Evolutionary conservation across 2,888 invertebrate species (phyloP).

Genomic region (Napeogenes inachia): DNA sequence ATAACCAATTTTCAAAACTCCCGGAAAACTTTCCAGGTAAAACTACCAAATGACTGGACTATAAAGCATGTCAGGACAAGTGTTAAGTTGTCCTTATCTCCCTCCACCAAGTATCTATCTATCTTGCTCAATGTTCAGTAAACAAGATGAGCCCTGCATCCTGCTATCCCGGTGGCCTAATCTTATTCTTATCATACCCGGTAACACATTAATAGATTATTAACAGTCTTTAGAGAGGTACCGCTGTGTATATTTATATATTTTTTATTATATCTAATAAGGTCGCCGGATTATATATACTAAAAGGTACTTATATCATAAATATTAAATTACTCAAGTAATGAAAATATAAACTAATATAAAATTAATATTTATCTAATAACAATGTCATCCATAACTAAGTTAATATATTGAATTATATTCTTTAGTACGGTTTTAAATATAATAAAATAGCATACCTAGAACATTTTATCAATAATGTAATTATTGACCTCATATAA

Average conservation of each 20-base stretch:
- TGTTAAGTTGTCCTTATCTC: conserved; percentile 27
- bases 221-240: conserved; percentile 47
- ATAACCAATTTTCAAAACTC: too few species aligned
- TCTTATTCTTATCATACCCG: conserved; percentile 62
- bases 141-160: conserved; percentile 72
- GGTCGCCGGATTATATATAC: too few species aligned
- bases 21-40: too few species aligned
- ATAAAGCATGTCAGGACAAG: conserved; percentile 9
- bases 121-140: conserved; percentile 47
- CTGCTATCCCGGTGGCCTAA: conserved; percentile 73
- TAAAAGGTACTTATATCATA: too few species aligned
- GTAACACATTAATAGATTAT: conserved; percentile 62
- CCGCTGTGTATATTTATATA: conserved; percentile 38
- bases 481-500: conserved; percentile 16
- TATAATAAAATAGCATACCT: not conserved
- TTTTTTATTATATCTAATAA: not conserved
- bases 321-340: too few species aligned
- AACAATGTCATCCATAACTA: too few species aligned
- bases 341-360: too few species aligned
- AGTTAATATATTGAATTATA: too few species aligned
- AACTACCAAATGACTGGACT: too few species aligned
- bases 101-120: conserved; percentile 45
- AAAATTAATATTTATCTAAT: too few species aligned
- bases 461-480: conserved; percentile 10
- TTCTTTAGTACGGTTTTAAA: not conserved